Evolutionary conservation across 2,113 vertebrate species (phyloP).

Genomic region (Puffinus mauretanicus): DNA sequence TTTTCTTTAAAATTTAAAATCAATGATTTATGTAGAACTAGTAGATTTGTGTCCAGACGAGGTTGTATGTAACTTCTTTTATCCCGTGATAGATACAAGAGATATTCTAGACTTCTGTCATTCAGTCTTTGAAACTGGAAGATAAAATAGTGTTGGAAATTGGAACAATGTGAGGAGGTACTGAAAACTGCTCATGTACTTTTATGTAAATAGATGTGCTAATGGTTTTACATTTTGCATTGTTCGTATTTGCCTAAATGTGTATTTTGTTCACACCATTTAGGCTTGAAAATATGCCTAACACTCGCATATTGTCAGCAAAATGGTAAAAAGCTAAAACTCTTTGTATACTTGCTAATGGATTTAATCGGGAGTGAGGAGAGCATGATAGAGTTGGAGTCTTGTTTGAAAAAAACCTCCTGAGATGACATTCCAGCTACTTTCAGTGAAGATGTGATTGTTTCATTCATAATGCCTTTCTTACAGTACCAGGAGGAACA

Average conservation of each 20-base stretch:
- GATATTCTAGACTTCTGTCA: neutral
- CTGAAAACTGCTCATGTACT: neutral
- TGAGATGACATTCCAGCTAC: neutral
- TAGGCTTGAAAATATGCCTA: neutral
- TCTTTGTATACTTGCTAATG: neutral
- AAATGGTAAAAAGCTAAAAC: neutral
- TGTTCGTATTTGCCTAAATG: neutral
- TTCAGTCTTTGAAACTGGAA: neutral
- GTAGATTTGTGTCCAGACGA: neutral
- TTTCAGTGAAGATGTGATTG: neutral
- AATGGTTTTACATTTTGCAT: neutral
- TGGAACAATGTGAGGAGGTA: neutral
- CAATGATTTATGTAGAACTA: neutral
- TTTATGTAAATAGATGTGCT: neutral
- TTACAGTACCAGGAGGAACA: accelerated
- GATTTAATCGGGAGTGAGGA: neutral
- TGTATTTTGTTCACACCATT: neutral
- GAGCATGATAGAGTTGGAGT: neutral
- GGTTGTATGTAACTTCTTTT: neutral
- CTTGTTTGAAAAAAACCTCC: neutral
- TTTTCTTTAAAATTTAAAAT: neutral
- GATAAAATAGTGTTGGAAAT: neutral
- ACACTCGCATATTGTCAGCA: neutral
- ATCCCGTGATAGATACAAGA: neutral
- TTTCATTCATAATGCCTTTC: neutral